Evolutionary conservation across 2,797 vertebrate genomes (phyloP).

Genomic region (Poecilia velifera): DNA sequence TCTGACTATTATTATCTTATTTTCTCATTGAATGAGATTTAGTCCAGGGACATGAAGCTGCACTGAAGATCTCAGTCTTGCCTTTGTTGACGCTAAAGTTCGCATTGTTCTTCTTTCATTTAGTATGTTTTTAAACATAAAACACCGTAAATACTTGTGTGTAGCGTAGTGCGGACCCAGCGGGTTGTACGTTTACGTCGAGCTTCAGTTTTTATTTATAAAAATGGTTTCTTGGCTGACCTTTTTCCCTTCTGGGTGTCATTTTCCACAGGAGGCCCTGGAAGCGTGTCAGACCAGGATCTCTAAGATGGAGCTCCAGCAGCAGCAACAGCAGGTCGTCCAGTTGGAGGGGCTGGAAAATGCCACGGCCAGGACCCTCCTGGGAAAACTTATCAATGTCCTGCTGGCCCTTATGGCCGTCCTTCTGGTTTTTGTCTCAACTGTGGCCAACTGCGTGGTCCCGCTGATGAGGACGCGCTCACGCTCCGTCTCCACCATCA

Average conservation of each 20-base stretch:
- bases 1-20: not conserved
- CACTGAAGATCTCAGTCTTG: not conserved
- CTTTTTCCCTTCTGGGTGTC: conserved; percentile 4
- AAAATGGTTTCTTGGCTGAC: conserved; percentile 24
- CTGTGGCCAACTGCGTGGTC: conserved; percentile 94
- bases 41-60: not conserved
- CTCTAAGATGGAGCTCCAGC: conserved; percentile 99
- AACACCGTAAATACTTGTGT: not conserved
- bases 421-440: conserved; percentile 95
- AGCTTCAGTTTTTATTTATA: not conserved
- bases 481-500: conserved; percentile 93
- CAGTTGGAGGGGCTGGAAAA: conserved; percentile 97
- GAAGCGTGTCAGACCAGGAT: conserved; percentile 97
- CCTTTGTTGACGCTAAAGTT: not conserved
- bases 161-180: not conserved
- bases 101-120: conserved; percentile 3
- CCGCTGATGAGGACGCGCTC: conserved; percentile 97
- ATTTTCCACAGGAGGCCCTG: conserved; percentile 87
- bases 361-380: conserved; percentile 92
- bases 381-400: conserved; percentile 98
- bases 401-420: conserved; percentile 97
- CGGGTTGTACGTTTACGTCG: not conserved
- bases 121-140: not conserved
- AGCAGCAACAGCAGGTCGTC: conserved; percentile 98
- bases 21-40: not conserved